Evolutionary conservation across 2,888 invertebrate species (phyloP), one percentile per base, ranked within the genome.

Genomic region (Phrixothrix hirtus): DNA sequence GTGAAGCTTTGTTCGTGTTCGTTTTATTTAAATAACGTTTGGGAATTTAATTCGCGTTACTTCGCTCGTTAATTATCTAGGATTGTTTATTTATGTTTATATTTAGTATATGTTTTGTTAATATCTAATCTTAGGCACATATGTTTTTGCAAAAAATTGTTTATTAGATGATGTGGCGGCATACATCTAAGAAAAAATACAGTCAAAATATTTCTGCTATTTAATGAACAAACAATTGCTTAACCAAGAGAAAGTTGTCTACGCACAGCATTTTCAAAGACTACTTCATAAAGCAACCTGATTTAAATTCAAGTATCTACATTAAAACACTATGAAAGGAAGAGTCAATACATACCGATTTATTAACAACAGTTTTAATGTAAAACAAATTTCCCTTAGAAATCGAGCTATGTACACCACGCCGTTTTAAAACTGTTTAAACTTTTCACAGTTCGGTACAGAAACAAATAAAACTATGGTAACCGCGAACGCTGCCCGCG

Each of bases 401-500:
- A 21, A 21, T 21, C 21, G 4, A 5, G 7, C 21, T 5, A 7
- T 5, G 7, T 21, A 5, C 21, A 21, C 21, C 21, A 21, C n/a
- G n/a, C n/a, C n/a, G n/a, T n/a, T n/a, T 21, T 21, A 3, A 21
- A 3, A 5, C 3, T 7, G 21, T 21, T 21, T 21, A 21, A 21
- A 21, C 7, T 21, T 5, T 21, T 21, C 7, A 5, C 21, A 21
- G 7, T 21, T 21, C 3, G 3, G 7, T 5, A 21, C 21, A 5
- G 21, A 5, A 21, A 21, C 7, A 21, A 7, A 7, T 21, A 21
- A 5, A 21, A 5, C 3, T 21, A 21, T 7, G 21, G 21, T 25
- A 26, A 37, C 10, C 37, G 27, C 16, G 1, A 36, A 38, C 9
- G 31, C 25, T 30, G 37, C 25, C 25, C 31, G 26, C 30, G 27